Conservation (phyloP, 2,113 vertebrate genomes). For the Hemiprocne comata region DNA sequence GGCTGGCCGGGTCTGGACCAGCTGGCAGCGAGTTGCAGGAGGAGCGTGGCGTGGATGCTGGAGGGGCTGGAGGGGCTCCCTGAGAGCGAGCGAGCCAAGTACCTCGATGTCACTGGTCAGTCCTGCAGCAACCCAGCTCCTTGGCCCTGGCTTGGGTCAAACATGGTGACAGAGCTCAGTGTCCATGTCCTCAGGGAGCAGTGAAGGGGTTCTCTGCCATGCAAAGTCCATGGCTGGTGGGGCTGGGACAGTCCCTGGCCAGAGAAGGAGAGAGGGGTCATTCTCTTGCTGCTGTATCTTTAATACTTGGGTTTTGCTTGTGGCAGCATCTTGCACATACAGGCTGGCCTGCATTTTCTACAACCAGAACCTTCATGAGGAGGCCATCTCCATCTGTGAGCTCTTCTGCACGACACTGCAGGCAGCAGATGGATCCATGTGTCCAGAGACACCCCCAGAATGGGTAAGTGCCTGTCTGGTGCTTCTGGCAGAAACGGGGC, state of each 20-base stretch:
- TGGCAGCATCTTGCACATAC: slow-evolving; percentile 79
- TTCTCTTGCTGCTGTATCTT: background rate
- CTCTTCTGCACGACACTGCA: slow-evolving; percentile 77
- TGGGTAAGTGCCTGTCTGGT: slow-evolving; percentile 61
- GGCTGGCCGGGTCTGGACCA: background rate
- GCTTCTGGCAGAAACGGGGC: background rate
- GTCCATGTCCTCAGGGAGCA: rapidly evolving
- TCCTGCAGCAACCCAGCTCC: background rate
- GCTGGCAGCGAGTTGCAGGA: slow-evolving; percentile 67
- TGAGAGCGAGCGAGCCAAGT: slow-evolving; percentile 59
- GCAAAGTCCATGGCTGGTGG: rapidly evolving
- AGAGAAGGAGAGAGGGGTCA: rapidly evolving
- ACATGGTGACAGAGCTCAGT: rapidly evolving
- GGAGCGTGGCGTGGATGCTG: slow-evolving; percentile 76
- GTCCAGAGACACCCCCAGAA: slow-evolving; percentile 74
- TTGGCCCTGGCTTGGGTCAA: rapidly evolving
- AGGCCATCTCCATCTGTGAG: slow-evolving; percentile 78
- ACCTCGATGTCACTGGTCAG: slow-evolving; percentile 82
- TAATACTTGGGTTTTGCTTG: background rate
- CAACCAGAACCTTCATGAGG: slow-evolving; percentile 78
- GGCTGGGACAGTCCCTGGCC: background rate
- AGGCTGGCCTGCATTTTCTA: slow-evolving; percentile 86
- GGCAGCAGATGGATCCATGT: slow-evolving; percentile 19
- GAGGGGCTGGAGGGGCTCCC: slow-evolving; percentile 73
- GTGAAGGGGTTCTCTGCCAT: rapidly evolving